Percentiles rank a stretch among this genome's conserved stretches.
Conservation (phyloP, 1,140 invertebrate genomes). For the Mactra quadrangularis region DNA sequence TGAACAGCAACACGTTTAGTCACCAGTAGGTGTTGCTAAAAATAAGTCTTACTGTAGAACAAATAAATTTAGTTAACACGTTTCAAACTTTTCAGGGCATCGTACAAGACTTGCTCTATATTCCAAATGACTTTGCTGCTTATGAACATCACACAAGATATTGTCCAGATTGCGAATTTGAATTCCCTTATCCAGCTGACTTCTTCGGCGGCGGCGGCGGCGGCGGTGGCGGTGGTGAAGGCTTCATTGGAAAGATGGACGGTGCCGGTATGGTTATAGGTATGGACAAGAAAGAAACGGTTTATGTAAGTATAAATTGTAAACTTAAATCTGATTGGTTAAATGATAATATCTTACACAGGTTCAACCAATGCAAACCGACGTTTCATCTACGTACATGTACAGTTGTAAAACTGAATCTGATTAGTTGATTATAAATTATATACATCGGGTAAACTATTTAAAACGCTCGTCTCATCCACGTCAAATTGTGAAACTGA, state of each 20-base stretch:
- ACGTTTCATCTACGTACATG: too few relatives aligned
- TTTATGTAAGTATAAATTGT: slow-evolving; percentile 47
- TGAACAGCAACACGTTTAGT: too few relatives aligned
- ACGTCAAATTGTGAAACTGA: too few relatives aligned
- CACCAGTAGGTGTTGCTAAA: too few relatives aligned
- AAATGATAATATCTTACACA: too few relatives aligned
- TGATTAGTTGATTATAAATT: too few relatives aligned
- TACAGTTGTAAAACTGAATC: too few relatives aligned
- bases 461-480: too few relatives aligned
- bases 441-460: too few relatives aligned
- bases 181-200: slow-evolving; percentile 18
- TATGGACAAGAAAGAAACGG: slow-evolving; percentile 47
- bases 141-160: slow-evolving; percentile 24
- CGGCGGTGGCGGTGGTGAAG: slow-evolving; percentile 36
- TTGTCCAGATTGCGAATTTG: slow-evolving; percentile 36
- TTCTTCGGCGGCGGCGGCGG: slow-evolving; percentile 32
- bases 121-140: slow-evolving; percentile 40
- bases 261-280: slow-evolving; percentile 2
- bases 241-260: neutral
- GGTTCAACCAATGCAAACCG: too few relatives aligned
- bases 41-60: too few relatives aligned
- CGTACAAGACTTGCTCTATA: slow-evolving; percentile 48
- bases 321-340: too few relatives aligned
- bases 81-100: slow-evolving; percentile 45
- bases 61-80: neutral